Conservation (phyloP, 2,797 vertebrate species). For the Morelia viridis region DNA sequence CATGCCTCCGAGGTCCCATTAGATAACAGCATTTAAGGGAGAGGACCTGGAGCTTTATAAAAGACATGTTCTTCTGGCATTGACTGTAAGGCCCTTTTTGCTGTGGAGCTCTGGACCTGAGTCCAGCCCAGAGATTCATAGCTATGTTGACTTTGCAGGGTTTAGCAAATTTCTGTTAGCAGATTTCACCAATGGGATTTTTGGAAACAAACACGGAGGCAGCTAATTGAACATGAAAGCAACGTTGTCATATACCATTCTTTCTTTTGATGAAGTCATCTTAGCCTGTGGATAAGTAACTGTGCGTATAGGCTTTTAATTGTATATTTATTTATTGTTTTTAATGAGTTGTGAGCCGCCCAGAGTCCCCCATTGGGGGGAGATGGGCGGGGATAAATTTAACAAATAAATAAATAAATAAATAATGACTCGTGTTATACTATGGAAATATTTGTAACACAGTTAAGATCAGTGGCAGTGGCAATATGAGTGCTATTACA, state of each 20-base stretch:
- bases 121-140: neutral
- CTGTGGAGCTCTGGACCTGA: neutral
- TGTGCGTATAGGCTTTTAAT: no score
- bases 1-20: neutral
- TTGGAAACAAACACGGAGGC: conserved; percentile 19
- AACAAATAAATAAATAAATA: no score
- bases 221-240: neutral
- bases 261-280: neutral
- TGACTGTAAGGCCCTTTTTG: neutral
- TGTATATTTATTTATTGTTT: no score
- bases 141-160: neutral
- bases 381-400: no score
- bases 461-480: neutral
- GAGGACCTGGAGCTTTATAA: neutral
- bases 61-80: neutral
- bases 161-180: neutral
- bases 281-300: conserved; percentile 17
- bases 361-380: no score
- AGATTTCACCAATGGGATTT: neutral
- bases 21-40: neutral
- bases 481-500: neutral
- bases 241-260: neutral
- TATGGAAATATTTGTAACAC: conserved; percentile 4
- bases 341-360: no score
- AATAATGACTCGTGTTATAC: neutral